phyloP scores from a whole-genome alignment of 2,888 invertebrate species.

The Watsonalla binaria region DNA sequence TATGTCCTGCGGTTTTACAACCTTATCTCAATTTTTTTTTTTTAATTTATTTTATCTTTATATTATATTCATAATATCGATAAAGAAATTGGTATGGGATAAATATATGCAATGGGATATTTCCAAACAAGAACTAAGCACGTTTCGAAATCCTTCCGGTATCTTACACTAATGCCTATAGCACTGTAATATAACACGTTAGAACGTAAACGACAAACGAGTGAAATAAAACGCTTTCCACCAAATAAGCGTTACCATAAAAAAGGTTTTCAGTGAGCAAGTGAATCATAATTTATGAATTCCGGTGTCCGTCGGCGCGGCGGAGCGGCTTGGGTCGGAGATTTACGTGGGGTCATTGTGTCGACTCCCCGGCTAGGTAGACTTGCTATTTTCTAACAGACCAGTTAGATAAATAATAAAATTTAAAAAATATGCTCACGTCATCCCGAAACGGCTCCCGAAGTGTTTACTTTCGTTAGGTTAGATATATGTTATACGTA shows the following conservation, averaged over 20 bases:
- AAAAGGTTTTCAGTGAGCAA: conserved; percentile 78
- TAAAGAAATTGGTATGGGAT: too few species aligned
- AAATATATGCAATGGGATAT: too few species aligned
- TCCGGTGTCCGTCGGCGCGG: conserved; percentile 63
- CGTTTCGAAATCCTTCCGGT: conserved; percentile 27
- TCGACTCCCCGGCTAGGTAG: conserved; percentile 55
- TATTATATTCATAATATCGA: too few species aligned
- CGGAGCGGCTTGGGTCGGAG: conserved; percentile 39
- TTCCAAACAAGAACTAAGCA: conserved; percentile 4
- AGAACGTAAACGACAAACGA: conserved; percentile 51
- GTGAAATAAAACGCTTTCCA: conserved; percentile 70
- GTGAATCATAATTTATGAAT: conserved; percentile 79
- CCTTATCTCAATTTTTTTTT: too few species aligned
- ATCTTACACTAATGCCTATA: conserved; percentile 17
- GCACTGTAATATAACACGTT: conserved; percentile 20
- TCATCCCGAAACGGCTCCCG: too few species aligned
- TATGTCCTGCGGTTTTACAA: too few species aligned
- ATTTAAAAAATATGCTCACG: too few species aligned
- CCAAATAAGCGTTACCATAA: conserved; percentile 75
- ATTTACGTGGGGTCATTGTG: conserved; percentile 77
- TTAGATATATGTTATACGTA: too few species aligned
- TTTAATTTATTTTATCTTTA: too few species aligned
- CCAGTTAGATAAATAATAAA: neutral
- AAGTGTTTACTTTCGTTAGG: too few species aligned
- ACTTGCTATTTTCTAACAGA: conserved; percentile 9